Evolutionary conservation across 2,113 vertebrate genomes (phyloP), one percentile per base, ranked within the genome.

Genomic region (Corydoras sp.): DNA sequence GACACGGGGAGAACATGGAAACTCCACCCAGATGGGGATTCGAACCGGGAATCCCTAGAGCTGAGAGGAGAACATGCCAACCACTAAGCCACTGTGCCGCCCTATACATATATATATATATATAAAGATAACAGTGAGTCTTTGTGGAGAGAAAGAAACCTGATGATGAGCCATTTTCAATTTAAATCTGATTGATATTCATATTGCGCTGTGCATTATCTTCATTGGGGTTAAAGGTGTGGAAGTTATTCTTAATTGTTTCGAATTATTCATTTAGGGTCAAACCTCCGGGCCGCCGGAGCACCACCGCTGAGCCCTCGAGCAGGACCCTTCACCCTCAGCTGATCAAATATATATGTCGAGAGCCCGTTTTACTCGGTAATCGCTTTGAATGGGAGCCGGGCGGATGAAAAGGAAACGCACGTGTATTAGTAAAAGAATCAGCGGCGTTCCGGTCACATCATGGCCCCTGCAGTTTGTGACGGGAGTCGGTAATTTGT

Each of bases 181-280:
- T 53, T 53, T 53, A 53, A 53, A 53, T 53, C 5, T 53, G 55
- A 48, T 68, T 14, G 54, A 68, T 68, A 68, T 68, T 58, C 66
- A 68, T 68, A 30, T 8, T 12, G 9, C 15, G 14, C 10, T 12
- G 5, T 29, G 13, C 43, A 58, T 8, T 58, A 69, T 69, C 60
- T 55, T 69, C 50, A 43, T 60, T 50, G 24, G 50, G 68, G 35
- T 69, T 60, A 69, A 69, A 60, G 68, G 68, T 60, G 12, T 15
- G n/a, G 58, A 60, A 24, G 60, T 61, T 30, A 69, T 60, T 60
- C 50, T 69, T 60, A 14, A 60, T 59, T 56, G 56, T 15, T 60
- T 12, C 10, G 14, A 69, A 35, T 48, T 31, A 60, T 58, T 50
- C 3, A 24, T 15, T 59, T 12, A 59, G 56, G 58, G 68, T 69